Conservation (phyloP, 2,888 invertebrate genomes). For the Oxyscelio sp. region DNA sequence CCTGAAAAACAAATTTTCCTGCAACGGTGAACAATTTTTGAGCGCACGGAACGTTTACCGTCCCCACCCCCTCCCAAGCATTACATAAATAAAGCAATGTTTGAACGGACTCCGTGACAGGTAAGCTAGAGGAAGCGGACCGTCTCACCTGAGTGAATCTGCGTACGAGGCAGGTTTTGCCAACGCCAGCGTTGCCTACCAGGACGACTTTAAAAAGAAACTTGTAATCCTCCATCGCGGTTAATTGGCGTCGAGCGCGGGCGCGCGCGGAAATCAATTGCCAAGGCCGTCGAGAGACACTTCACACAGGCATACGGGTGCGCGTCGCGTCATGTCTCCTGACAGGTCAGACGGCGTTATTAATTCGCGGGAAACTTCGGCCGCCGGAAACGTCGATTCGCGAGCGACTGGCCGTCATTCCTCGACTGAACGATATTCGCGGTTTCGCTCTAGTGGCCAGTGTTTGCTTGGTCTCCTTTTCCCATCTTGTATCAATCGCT, state of each 20-base stretch:
- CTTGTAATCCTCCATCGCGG: constrained; percentile 98
- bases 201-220: constrained; percentile 99
- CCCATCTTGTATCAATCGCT: too few relatives aligned
- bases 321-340: constrained; percentile 57
- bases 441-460: constrained; percentile 60
- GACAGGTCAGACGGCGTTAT: constrained; percentile 39
- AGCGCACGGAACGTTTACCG: too few relatives aligned
- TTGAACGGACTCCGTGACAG: too few relatives aligned
- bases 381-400: constrained; percentile 62
- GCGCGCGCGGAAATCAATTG: constrained; percentile 7
- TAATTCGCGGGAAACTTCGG: constrained; percentile 49
- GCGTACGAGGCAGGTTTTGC: constrained; percentile 98
- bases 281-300: constrained; percentile 17
- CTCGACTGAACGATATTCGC: constrained; percentile 10
- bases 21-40: too few relatives aligned
- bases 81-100: too few relatives aligned
- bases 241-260: background rate
- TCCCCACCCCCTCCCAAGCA: too few relatives aligned
- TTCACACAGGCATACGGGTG: background rate
- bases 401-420: constrained; percentile 50
- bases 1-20: too few relatives aligned
- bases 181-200: constrained; percentile 99
- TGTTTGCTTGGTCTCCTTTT: constrained; percentile 23
- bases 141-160: constrained; percentile 96
- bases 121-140: too few relatives aligned